A percentile compares a stretch with the other conserved stretches of the same genome.
Conservation (phyloP, 1,140 invertebrate genomes). For the Telenomus remus region DNA sequence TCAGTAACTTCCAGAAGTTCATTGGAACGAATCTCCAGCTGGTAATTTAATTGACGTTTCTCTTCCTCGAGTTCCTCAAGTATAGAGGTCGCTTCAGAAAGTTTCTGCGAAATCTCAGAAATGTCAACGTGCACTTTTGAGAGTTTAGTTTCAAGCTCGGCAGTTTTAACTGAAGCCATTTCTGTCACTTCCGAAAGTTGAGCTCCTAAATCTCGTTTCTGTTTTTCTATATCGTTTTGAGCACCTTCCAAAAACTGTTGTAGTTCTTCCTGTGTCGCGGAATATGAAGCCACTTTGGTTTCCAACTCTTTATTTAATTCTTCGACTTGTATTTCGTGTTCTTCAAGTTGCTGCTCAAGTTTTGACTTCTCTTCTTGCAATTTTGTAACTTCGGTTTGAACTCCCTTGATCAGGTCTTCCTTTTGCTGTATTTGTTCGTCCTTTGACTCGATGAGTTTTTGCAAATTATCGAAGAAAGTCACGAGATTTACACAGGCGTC, state of each 20-base stretch:
- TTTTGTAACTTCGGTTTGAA: too few relatives aligned
- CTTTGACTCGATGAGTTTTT: slow-evolving; percentile 5
- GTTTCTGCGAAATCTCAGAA: slow-evolving; percentile 1
- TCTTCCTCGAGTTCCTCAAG: slow-evolving; percentile 10
- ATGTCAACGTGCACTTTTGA: neutral
- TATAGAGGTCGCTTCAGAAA: neutral
- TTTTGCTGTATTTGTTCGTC: too few relatives aligned
- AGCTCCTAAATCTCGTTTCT: slow-evolving; percentile 5
- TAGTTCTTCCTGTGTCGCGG: neutral
- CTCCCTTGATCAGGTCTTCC: too few relatives aligned
- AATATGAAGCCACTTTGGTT: too few relatives aligned
- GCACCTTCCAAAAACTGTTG: neutral
- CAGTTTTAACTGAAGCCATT: slow-evolving; percentile 3
- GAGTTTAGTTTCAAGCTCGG: slow-evolving; percentile 2
- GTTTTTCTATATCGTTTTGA: neutral
- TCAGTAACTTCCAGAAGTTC: slow-evolving; percentile 2
- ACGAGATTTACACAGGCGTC: slow-evolving; percentile 7
- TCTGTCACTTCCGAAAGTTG: neutral
- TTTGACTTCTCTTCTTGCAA: too few relatives aligned
- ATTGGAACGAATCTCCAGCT: neutral
- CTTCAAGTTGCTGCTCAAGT: too few relatives aligned
- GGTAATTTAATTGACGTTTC: neutral
- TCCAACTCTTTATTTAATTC: too few relatives aligned
- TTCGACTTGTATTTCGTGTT: too few relatives aligned
- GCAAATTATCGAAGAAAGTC: slow-evolving; percentile 15